Base-by-base conservation (phyloP, 2,888 invertebrate species). In the Conistra vaccinii region DNA sequence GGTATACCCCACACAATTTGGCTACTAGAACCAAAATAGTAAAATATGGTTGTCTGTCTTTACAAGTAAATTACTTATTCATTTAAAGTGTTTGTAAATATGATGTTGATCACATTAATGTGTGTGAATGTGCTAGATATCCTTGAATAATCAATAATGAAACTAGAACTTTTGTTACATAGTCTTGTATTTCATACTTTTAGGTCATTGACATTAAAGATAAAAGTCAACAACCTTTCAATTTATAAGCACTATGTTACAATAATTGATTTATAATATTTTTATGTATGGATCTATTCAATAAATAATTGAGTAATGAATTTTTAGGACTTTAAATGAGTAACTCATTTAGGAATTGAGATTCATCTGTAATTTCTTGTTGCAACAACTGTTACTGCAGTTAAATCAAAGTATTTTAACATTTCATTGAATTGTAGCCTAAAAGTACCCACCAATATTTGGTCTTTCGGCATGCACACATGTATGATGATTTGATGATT, bases 141-240 rank as follows among this genome's bases (percentile, higher is more conserved):
- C 69, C 60, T 81, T 77, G 66, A 77, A 70, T 73, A 73, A 82
- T 78, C 66, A 78, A 79, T 85, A 76, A 55, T 68, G 45, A 69
- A 81, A 73, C 48, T 68, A 57, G 70, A 71, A 76, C 69, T 69
- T 69, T 48, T 48, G 35, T 70, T 53, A n/a, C 57, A n/a, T 68
- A 71, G 45, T 53, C 68, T 66, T 70, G 42, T 26, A 67, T 63
- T 69, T 60, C 23, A 68, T 29, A 45, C 51, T 71, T 69, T 23
- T 63, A 73, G 82, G 76, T 80, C 76, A 76, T 73, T 83, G 69
- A 68, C 80, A 78, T 66, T 66, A 66, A 61, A 69, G 45, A 73
- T 66, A 65, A 71, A 65, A 55, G 61, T 53, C 71, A 55, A 80
- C 12, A 69, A 66, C 68, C 68, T 81, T 51, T 75, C 0, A 53